These are phyloP conservation scores for Bathynomus jamesi DNA, from an alignment of 1,140 invertebrate genomes.

Conservation along the genomic window DNA sequence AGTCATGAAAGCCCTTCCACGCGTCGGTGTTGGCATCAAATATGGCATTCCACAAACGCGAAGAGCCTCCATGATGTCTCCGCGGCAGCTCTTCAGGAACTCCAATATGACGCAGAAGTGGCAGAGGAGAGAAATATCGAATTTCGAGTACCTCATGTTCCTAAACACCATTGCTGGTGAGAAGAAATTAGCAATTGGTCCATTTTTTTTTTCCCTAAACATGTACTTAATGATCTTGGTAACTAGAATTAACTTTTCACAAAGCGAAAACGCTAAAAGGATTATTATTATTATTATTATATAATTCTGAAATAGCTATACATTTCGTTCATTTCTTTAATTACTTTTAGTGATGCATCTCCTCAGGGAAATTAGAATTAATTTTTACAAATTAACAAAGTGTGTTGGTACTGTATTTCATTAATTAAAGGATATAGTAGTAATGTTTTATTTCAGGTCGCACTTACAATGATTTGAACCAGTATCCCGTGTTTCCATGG, in stretches of 20 bases:
- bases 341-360: not conserved
- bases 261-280: no score
- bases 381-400: no score
- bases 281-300: not conserved
- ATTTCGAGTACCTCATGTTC: constrained; percentile 99
- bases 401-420: no score
- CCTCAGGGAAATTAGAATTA: no score
- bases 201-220: no score
- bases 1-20: constrained; percentile 92
- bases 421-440: no score
- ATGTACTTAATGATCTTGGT: no score
- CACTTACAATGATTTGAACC: constrained; percentile 98
- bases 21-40: constrained; percentile 98
- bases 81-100: constrained; percentile 92
- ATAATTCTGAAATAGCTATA: not conserved
- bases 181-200: constrained; percentile 39
- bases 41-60: constrained; percentile 97
- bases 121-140: constrained; percentile 96
- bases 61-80: constrained; percentile 96
- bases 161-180: constrained; percentile 96
- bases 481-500: constrained; percentile 99
- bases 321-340: not conserved
- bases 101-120: constrained; percentile 99
- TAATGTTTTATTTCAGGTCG: constrained; percentile 57
- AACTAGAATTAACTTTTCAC: no score